Percentiles rank a stretch among this genome's conserved stretches.
These are phyloP conservation scores for Neuroscelio doddi DNA, from an alignment of 2,888 invertebrate species.

Conservation along the genomic window DNA sequence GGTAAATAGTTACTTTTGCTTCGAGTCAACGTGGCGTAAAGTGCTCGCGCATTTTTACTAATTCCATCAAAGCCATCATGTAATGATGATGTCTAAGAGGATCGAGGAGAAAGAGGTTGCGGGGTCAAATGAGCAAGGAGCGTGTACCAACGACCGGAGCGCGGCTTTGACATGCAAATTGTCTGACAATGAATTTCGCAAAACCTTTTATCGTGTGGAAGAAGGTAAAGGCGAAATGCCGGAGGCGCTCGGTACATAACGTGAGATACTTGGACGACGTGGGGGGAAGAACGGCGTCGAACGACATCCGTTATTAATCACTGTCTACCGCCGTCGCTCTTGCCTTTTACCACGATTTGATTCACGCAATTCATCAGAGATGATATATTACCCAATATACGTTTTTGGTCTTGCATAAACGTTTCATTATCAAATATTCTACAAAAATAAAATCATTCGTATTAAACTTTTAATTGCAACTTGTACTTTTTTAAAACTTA, in stretches of 20 bases:
- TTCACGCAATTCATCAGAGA: conserved; percentile 46
- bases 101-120: conserved; percentile 38
- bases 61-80: conserved; percentile 53
- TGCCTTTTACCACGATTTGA: conserved; percentile 45
- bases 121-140: conserved; percentile 51
- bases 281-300: conserved; percentile 61
- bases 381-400: conserved; percentile 39
- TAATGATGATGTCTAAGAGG: conserved; percentile 47
- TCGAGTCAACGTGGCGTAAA: conserved; percentile 52
- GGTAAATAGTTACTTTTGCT: conserved; percentile 49
- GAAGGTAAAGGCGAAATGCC: conserved; percentile 56
- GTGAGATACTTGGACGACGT: conserved; percentile 50
- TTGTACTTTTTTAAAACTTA: not conserved
- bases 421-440: conserved; percentile 22
- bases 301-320: conserved; percentile 70
- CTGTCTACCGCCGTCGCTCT: conserved; percentile 63
- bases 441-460: not conserved
- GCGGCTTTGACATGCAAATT: conserved; percentile 69
- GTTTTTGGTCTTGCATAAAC: conserved; percentile 15
- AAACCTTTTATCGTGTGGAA: conserved; percentile 69
- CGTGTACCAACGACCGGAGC: conserved; percentile 50
- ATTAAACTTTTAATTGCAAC: not conserved
- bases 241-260: conserved; percentile 48
- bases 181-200: conserved; percentile 70
- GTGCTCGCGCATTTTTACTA: conserved; percentile 58